These are phyloP conservation scores for Mesocricetus auratus DNA, from an alignment of 2,113 vertebrate genomes.

Conservation along the genomic window DNA sequence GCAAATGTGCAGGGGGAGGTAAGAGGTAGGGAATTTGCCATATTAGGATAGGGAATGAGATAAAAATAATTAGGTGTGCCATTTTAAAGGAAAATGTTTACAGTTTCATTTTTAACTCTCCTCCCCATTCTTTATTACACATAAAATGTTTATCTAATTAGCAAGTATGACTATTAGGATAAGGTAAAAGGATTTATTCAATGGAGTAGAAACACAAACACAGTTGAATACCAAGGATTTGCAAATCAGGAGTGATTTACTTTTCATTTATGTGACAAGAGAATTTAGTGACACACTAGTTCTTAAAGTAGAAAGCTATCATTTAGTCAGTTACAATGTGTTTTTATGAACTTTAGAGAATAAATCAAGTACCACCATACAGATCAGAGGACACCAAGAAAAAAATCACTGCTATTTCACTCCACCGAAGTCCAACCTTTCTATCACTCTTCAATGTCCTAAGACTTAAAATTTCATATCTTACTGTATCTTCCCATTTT, in stretches of 20 bases:
- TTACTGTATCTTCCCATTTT: not conserved
- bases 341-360: constrained; percentile 25
- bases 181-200: not conserved
- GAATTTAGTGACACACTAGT: constrained; percentile 22
- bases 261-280: constrained; percentile 20
- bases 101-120: not conserved
- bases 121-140: not conserved
- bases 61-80: not conserved
- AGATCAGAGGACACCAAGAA: not conserved
- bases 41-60: not conserved
- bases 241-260: constrained; percentile 8
- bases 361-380: not conserved
- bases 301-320: constrained; percentile 23
- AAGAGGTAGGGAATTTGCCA: not conserved
- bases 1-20: not conserved
- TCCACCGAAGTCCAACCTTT: constrained; percentile 43
- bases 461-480: constrained; percentile 36
- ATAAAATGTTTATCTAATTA: constrained; percentile 5
- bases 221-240: not conserved
- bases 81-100: constrained; percentile 34
- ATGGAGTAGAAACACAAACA: not conserved
- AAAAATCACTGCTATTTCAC: not conserved
- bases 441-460: not conserved
- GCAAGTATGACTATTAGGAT: not conserved
- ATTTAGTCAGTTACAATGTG: constrained; percentile 6